Evolutionary conservation across 1,140 invertebrate genomes (phyloP), one percentile per base, ranked within the genome.

Genomic region (Argopecten irradians): DNA sequence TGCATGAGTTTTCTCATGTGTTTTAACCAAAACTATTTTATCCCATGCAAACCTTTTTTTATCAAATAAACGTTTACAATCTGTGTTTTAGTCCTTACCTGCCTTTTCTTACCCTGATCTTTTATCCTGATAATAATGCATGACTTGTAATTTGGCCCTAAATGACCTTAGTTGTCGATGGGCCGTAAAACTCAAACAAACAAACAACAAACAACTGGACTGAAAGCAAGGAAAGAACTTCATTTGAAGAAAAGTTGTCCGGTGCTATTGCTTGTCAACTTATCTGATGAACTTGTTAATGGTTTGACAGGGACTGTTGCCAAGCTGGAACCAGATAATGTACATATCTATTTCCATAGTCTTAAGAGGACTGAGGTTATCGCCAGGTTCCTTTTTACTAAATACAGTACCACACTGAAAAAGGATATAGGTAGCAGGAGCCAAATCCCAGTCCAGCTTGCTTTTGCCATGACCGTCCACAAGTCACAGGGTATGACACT

Each of bases 401-500:
- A 34, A 33, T 85, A 85, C 36, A 83, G 82, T 36, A 35, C 34
- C 36, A 34, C 19, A n/a, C 34, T 35, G 22, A 85, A 41, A 34
- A 85, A 36, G 16, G 82, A 85, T 36, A 46, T 88, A 28, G 84
- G 39, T 5, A 84, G 28, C 22, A 43, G 87, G 22, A 43, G 55
- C 9, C 83, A 88, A 82, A n/a, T 88, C 35, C 87, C 87, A 36
- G 43, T 88, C 1, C 32, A 39, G 34, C 35, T 85, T 8, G n/a
- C 82, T 14, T 88, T 36, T 55, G 55, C 36, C 8, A 14, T 88
- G 19, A 88, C 87, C 22, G 46, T 88, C 1, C 87, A 88, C 32
- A 88, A 88, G 71, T 85, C 87, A 13, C 87, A 88, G 34, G 87
- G 87, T n/a, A 35, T 88, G 35, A 85, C 87, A 1, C n/a, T 88